Evolutionary conservation across 2,888 invertebrate species (phyloP).

Genomic region (Ichneumoninae sp.): DNA sequence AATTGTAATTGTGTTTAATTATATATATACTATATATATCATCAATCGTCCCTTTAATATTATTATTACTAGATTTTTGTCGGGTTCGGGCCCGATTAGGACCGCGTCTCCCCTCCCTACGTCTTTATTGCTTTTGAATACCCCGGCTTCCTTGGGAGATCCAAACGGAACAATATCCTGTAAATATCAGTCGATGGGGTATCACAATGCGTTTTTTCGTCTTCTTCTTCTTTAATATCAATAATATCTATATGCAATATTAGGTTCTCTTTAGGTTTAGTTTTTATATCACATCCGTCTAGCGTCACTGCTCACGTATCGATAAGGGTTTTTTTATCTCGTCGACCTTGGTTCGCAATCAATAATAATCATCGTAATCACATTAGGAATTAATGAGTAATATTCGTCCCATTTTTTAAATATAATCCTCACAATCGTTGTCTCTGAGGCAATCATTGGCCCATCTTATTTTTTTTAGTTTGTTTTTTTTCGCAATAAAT

Average conservation of each 20-base stretch:
- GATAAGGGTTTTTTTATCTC: slow-evolving; percentile 59
- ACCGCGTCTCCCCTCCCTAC: slow-evolving; percentile 78
- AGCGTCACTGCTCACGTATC: slow-evolving; percentile 68
- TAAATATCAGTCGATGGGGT: slow-evolving; percentile 83
- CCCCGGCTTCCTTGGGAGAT: slow-evolving; percentile 83
- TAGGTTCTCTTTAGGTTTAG: slow-evolving; percentile 68
- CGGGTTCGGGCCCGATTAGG: slow-evolving; percentile 69
- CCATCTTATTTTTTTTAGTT: slow-evolving; percentile 31
- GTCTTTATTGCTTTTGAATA: slow-evolving; percentile 84
- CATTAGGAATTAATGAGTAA: slow-evolving; percentile 62
- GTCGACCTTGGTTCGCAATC: slow-evolving; percentile 67
- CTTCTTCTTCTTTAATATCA: slow-evolving; percentile 63
- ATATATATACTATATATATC: slow-evolving; percentile 38
- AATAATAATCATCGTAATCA: slow-evolving; percentile 71
- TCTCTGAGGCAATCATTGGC: slow-evolving; percentile 51
- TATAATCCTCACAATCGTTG: slow-evolving; percentile 61
- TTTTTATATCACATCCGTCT: slow-evolving; percentile 75
- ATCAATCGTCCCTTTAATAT: slow-evolving; percentile 47
- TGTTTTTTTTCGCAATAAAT: slow-evolving; percentile 53
- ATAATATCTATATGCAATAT: slow-evolving; percentile 68
- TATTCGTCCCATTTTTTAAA: slow-evolving; percentile 43
- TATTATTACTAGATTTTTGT: slow-evolving; percentile 67
- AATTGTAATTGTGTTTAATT: slow-evolving; percentile 67
- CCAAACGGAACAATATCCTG: slow-evolving; percentile 84
- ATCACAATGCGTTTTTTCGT: slow-evolving; percentile 77